Percentiles rank a stretch among this genome's conserved stretches.
These are phyloP conservation scores for roundworm (Caenorhabditis elegans) DNA, from an alignment of 1,140 invertebrate genomes.

Conservation along the genomic window WBcel235 BX284605.5:2358501-2359000, in stretches of 20 bases:
- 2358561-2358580: too few relatives aligned
- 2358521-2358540: too few relatives aligned
- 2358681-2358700: background rate
- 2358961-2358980: background rate
- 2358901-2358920: background rate
- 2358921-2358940: background rate
- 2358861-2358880: background rate
- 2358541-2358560: too few relatives aligned
- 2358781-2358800: background rate
- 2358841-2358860: background rate
- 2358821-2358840: background rate
- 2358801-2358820: conserved; percentile 7
- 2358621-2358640: too few relatives aligned
- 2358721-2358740: too few relatives aligned
- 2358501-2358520: too few relatives aligned
- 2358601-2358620: too few relatives aligned
- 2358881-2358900: background rate
- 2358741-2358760: background rate
- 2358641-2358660: too few relatives aligned
- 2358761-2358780: conserved; percentile 4
- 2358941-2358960: too few relatives aligned
- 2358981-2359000: background rate
- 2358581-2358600: too few relatives aligned
- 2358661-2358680: too few relatives aligned
- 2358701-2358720: background rate